These are phyloP conservation scores for Dendrolimus houi DNA, from an alignment of 2,888 invertebrate species.

Conservation along the genomic window DNA sequence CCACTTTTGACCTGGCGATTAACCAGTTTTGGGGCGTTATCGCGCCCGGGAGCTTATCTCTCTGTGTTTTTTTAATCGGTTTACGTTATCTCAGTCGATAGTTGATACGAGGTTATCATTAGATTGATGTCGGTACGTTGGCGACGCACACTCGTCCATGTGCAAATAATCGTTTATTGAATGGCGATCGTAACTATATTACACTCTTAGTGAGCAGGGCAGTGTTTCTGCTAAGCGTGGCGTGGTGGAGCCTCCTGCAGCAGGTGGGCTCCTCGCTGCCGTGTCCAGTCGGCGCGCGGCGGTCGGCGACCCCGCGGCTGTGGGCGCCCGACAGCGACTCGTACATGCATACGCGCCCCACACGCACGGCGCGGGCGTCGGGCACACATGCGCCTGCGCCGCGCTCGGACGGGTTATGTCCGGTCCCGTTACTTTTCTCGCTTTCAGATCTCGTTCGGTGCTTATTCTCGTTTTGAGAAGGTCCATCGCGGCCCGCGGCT, in stretches of 20 bases:
- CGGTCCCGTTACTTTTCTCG: constrained; percentile 46
- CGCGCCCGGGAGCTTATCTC: background rate
- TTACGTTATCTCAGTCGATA: background rate
- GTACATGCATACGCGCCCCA: too few species aligned
- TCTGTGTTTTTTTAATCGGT: background rate
- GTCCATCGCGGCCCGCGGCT: constrained; percentile 1
- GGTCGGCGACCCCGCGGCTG: constrained; percentile 16
- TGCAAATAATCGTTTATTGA: too few species aligned
- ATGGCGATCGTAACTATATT: too few species aligned
- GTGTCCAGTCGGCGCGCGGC: constrained; percentile 21
- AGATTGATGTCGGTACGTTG: background rate
- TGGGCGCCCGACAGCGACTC: constrained; percentile 14
- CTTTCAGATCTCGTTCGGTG: constrained; percentile 44
- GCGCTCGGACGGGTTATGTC: constrained; percentile 27
- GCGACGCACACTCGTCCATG: background rate
- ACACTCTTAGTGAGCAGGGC: background rate
- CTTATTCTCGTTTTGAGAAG: constrained; percentile 38
- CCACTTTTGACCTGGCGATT: too few species aligned
- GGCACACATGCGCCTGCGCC: constrained; percentile 10
- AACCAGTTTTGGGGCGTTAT: background rate
- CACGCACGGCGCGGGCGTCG: constrained; percentile 13
- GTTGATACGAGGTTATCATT: background rate
- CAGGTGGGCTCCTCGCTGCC: background rate
- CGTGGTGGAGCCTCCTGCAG: background rate
- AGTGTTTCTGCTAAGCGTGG: background rate